Conservation (phyloP, 1,140 invertebrate species). For the Hypothenemus hampei region DNA sequence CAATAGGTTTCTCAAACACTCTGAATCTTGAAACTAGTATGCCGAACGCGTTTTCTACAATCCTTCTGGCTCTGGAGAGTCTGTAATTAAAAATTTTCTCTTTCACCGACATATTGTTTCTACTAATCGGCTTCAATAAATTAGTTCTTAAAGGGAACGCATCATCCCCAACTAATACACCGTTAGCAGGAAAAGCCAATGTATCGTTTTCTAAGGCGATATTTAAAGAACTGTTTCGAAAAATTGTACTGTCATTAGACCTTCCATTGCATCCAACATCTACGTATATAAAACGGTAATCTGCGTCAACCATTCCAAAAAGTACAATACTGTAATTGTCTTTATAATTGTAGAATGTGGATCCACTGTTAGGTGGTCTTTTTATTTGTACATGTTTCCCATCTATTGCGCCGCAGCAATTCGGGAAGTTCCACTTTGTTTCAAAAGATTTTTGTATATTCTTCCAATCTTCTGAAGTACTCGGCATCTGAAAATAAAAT, state of each 20-base stretch:
- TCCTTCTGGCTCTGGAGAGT: not conserved
- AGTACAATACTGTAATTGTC: not conserved
- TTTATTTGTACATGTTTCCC: not conserved
- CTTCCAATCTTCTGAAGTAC: not conserved
- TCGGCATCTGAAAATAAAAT: not conserved
- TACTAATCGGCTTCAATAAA: not conserved
- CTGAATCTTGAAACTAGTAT: not conserved
- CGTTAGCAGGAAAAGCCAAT: not conserved
- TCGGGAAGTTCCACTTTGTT: not conserved
- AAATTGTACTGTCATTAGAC: not conserved
- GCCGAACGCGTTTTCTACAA: too few species aligned
- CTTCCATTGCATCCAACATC: not conserved
- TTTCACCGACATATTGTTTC: not conserved
- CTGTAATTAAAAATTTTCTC: conserved; percentile 1
- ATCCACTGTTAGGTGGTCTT: not conserved
- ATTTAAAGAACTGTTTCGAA: not conserved
- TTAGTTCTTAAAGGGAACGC: not conserved
- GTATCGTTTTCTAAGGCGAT: not conserved
- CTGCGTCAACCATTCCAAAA: not conserved
- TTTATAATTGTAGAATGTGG: not conserved
- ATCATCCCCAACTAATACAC: not conserved
- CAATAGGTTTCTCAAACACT: not conserved
- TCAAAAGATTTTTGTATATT: not conserved
- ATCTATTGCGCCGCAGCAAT: too few species aligned
- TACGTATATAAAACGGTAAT: not conserved